These are phyloP conservation scores for Agapornis roseicollis DNA, from an alignment of 2,113 vertebrate genomes.

Conservation along the genomic window DNA sequence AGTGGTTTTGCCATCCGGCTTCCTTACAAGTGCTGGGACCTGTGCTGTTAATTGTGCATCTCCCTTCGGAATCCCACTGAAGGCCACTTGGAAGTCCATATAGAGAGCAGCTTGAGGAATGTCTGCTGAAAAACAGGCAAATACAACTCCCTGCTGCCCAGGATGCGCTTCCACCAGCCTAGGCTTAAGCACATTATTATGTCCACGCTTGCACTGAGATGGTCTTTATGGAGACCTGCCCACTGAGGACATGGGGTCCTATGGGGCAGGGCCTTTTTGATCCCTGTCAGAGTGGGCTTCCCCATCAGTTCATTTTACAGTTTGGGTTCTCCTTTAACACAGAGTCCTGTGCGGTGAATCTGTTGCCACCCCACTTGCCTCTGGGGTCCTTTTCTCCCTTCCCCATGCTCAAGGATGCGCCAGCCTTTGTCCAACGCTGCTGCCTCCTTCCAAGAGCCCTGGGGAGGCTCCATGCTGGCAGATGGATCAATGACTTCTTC, in stretches of 20 bases:
- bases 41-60: neutral
- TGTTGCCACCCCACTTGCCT: neutral
- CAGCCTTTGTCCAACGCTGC: neutral
- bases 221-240: neutral
- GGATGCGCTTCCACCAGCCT: neutral
- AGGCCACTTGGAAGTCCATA: neutral
- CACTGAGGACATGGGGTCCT: neutral
- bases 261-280: neutral
- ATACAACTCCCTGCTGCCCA: neutral
- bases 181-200: rapidly evolving
- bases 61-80: neutral
- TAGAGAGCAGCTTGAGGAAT: neutral
- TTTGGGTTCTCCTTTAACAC: neutral
- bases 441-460: slow-evolving; percentile 33
- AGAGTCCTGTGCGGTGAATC: neutral
- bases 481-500: slow-evolving; percentile 39
- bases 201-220: neutral
- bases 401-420: neutral
- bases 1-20: neutral
- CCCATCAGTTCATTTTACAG: neutral
- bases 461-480: slow-evolving; percentile 27
- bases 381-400: neutral
- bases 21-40: neutral
- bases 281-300: neutral
- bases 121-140: neutral